These are phyloP conservation scores for Periophthalmus modestus DNA, from an alignment of 2,113 vertebrate species.

Conservation along the genomic window DNA sequence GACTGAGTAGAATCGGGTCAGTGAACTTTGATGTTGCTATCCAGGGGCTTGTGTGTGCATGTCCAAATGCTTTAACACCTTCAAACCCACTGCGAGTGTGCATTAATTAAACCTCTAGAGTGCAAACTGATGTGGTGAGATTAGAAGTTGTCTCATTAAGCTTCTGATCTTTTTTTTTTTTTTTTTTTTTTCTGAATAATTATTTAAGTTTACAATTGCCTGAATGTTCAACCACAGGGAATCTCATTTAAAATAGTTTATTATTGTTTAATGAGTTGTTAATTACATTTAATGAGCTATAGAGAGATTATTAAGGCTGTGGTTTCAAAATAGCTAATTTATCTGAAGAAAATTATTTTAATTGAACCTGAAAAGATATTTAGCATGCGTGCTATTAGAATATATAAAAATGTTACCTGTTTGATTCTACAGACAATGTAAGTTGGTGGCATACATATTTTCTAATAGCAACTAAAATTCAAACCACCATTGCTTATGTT, in stretches of 20 bases:
- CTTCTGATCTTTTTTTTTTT: not conserved
- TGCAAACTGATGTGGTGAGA: not conserved
- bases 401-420: too few relatives aligned
- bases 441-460: too few relatives aligned
- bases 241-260: too few relatives aligned
- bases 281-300: not conserved
- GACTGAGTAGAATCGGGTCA: conserved; percentile 38
- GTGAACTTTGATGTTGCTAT: conserved; percentile 40
- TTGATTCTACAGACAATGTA: too few relatives aligned
- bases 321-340: not conserved
- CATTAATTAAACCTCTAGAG: not conserved
- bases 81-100: not conserved
- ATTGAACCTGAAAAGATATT: too few relatives aligned
- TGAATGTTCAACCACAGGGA: too few relatives aligned
- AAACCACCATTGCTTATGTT: too few relatives aligned
- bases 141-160: not conserved
- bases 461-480: too few relatives aligned
- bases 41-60: conserved; percentile 23
- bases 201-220: too few relatives aligned
- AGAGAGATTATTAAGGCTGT: not conserved
- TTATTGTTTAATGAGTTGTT: not conserved
- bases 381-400: not conserved
- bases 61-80: conserved; percentile 20
- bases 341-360: not conserved
- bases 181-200: too few relatives aligned